Conservation (phyloP, 2,797 vertebrate genomes). For the Champsocephalus esox region DNA sequence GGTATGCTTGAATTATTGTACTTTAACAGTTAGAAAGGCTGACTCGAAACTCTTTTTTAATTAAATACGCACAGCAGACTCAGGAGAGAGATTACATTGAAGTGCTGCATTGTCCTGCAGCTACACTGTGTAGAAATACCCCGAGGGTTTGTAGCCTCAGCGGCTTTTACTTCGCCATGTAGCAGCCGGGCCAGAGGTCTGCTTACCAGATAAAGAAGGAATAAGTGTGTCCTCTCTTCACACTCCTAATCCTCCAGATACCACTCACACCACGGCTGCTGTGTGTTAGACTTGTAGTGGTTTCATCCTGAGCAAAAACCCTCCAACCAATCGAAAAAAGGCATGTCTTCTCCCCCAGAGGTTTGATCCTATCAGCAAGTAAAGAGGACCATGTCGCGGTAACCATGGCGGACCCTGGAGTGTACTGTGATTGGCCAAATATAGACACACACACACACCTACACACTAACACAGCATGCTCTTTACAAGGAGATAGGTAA, state of each 20-base stretch:
- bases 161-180: slow-evolving; percentile 41
- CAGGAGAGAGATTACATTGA: slow-evolving; percentile 6
- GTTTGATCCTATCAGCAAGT: slow-evolving; percentile 51
- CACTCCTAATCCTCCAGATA: slow-evolving; percentile 57
- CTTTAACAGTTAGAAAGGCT: not conserved
- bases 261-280: slow-evolving; percentile 42
- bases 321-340: slow-evolving; percentile 51
- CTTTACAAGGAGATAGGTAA: slow-evolving; percentile 28
- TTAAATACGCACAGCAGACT: slow-evolving; percentile 14
- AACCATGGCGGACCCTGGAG: slow-evolving; percentile 17
- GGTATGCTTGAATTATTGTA: not conserved
- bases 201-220: slow-evolving; percentile 50
- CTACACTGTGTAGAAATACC: slow-evolving; percentile 25
- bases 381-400: slow-evolving; percentile 34
- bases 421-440: slow-evolving; percentile 39
- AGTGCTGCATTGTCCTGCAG: slow-evolving; percentile 8
- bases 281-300: slow-evolving; percentile 50
- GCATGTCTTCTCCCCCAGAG: slow-evolving; percentile 11
- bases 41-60: not conserved
- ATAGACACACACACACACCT: not conserved
- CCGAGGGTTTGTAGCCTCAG: slow-evolving; percentile 25
- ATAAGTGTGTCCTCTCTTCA: slow-evolving; percentile 48
- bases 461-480: not conserved
- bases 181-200: slow-evolving; percentile 43
- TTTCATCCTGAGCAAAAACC: slow-evolving; percentile 45